Evolutionary conservation across 2,113 vertebrate genomes (phyloP), one percentile per base, ranked within the genome.

Genomic region (Nerophis ophidion): DNA sequence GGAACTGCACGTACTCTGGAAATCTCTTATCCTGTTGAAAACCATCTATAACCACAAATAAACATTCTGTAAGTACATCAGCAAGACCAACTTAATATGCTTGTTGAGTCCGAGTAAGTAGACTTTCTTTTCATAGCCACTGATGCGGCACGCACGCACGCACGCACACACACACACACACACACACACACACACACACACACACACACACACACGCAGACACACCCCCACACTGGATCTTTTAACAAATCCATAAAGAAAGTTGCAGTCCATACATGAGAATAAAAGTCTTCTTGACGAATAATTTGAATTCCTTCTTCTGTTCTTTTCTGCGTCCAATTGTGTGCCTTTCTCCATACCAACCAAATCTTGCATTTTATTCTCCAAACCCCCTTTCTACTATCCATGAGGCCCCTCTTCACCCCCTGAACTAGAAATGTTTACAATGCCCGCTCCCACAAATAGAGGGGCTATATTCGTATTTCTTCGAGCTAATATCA

Each of bases 101-200:
- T 9, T 57, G 48, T 53, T 8, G 1, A 34, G 6, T 61, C 38
- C 50, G 38, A 36, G 40, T 52, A 56, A 14, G 63, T 15, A 72
- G 73, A 50, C 64, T 40, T 56, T 81, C 79, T 60, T 81, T 87
- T 85, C 72, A 81, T 57, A 69, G 63, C 36, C 81, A 76, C 45
- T 79, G 81, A 84, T 83, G 79, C 79, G 72, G 77, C 71, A 75
- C 16, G 11, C n/a, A 17, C 48, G 19, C 48, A 17, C n/a, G 19
- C n/a, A 49, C n/a, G 19, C 51, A 4, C 14, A n/a, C 46, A 47
- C 45, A 47, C 45, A 47, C 13, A 47, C 13, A 47, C 13, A 15
- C 46, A 47, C 15, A 12, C 15, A 70, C 12, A 59, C 69, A 33
- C 51, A 35, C 62, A 70, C 50, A 61, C 71, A 69, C 44, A 65